Evolutionary conservation across 1,140 invertebrate species (phyloP).

Genomic region (Hermetia illucens): DNA sequence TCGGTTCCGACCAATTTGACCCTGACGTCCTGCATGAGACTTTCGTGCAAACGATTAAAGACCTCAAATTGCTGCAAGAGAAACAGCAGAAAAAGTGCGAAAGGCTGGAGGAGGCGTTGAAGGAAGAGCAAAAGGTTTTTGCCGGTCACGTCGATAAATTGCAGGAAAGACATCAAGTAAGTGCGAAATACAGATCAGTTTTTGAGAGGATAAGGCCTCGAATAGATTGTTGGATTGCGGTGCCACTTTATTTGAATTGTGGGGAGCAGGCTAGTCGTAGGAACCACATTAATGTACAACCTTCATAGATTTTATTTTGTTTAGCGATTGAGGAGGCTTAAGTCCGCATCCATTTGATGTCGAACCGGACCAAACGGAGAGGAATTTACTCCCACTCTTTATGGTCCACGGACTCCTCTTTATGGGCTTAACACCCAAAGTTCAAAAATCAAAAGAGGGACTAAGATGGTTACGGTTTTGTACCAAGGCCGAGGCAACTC

Average conservation of each 20-base stretch:
- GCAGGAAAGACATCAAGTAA: slow-evolving; percentile 61
- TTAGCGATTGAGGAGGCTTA: too few relatives aligned
- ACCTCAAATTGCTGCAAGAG: slow-evolving; percentile 59
- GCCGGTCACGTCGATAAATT: slow-evolving; percentile 66
- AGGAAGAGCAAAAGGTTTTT: slow-evolving; percentile 77
- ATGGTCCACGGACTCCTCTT: too few relatives aligned
- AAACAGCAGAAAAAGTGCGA: slow-evolving; percentile 79
- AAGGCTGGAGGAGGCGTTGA: slow-evolving; percentile 63
- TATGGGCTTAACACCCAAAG: too few relatives aligned
- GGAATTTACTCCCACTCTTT: too few relatives aligned
- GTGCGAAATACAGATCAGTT: not conserved
- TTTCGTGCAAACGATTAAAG: slow-evolving; percentile 82
- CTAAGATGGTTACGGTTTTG: too few relatives aligned
- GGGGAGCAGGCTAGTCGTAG: not conserved
- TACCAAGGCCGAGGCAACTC: too few relatives aligned
- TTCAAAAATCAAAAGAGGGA: too few relatives aligned
- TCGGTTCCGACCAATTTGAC: slow-evolving; percentile 54
- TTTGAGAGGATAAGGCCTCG: slow-evolving; percentile 2
- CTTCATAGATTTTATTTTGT: too few relatives aligned
- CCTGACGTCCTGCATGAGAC: slow-evolving; percentile 73
- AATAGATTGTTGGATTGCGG: not conserved
- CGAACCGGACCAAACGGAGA: too few relatives aligned
- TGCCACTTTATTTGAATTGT: not conserved
- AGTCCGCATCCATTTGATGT: too few relatives aligned
- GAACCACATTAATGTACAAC: too few relatives aligned